Conservation (phyloP, 2,797 vertebrate species). For the Pantherophis vulpinus region DNA sequence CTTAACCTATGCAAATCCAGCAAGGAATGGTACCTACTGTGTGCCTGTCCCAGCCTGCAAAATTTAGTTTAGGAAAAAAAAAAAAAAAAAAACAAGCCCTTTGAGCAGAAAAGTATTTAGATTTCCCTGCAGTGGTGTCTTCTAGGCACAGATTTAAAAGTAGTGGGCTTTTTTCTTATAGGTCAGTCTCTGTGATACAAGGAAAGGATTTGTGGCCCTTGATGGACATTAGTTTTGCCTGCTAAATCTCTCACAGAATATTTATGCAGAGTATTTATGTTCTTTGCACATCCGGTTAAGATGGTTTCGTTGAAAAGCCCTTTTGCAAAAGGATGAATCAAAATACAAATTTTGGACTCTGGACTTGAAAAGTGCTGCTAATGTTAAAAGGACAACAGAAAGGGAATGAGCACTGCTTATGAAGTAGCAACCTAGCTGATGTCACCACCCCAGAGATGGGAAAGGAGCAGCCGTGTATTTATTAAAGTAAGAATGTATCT, state of each 20-base stretch:
- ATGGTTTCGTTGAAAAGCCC: neutral
- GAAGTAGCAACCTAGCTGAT: neutral
- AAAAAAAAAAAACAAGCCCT: no score
- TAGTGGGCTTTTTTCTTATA: neutral
- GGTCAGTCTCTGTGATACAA: neutral
- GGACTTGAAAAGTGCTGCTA: conserved; percentile 19
- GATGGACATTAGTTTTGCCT: neutral
- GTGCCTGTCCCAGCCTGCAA: neutral
- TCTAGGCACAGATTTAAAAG: neutral
- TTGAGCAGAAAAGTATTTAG: neutral
- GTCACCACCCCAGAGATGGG: neutral
- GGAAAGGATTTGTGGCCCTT: neutral
- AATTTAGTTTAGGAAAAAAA: no score
- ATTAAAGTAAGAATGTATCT: neutral
- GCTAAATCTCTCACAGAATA: neutral
- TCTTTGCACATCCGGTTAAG: neutral
- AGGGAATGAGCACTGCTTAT: conserved; percentile 13
- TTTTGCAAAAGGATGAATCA: neutral
- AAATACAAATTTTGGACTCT: neutral
- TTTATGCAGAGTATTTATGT: neutral
- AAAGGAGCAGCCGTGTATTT: neutral
- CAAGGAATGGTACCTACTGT: neutral
- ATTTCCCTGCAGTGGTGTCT: neutral
- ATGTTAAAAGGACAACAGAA: conserved; percentile 36
- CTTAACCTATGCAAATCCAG: fast-evolving